Base-by-base conservation (phyloP, 2,113 vertebrate genomes). In the Corythornis madagascariensis region DNA sequence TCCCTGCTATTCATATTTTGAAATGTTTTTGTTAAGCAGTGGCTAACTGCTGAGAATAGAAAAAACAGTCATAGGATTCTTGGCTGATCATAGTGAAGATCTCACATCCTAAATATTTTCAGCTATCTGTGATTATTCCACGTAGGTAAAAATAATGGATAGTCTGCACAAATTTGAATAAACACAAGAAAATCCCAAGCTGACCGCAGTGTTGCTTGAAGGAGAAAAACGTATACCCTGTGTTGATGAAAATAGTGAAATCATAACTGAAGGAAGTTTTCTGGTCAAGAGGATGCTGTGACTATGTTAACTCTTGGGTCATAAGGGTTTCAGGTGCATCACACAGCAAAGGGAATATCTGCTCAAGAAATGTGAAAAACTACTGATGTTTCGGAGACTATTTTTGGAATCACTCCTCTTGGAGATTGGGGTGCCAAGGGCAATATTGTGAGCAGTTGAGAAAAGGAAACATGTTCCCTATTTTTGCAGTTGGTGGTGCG, bases 401-500 rank as follows among this genome's bases (percentile, higher is more conserved):
- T 83, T n/a, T 91, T 88, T 93, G 67, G 76, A 79, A 50, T 90
- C 64, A n/a, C n/a, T 90, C 0, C 35, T 70, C 43, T 73, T 26
- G 33, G 47, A 26, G 67, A 3, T 1, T 59, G 71, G 61, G 87
- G 20, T 91, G 89, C 89, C 91, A 94, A 93, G 71, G 78, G 74
- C 87, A 96, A 84, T 88, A 95, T 48, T 91, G 55, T 48, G 53
- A 91, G 67, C 77, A 93, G 87, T 14, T 92, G 82, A 80, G 45
- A 61, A 86, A 72, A 78, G 89, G 79, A 93, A 96, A 84, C 43
- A 15, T 33, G 5, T 88, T 90, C 64, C 61, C 40, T 74, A 73
- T 48, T 89, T 89, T 92, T 95, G 92, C 66, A 86, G 2, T 86
- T 96, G 61, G 82, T 90, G 66, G 59, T 90, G 66, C 14, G 4